Conservation (phyloP, 2,888 invertebrate species). For the Chrysolina haemoptera region DNA sequence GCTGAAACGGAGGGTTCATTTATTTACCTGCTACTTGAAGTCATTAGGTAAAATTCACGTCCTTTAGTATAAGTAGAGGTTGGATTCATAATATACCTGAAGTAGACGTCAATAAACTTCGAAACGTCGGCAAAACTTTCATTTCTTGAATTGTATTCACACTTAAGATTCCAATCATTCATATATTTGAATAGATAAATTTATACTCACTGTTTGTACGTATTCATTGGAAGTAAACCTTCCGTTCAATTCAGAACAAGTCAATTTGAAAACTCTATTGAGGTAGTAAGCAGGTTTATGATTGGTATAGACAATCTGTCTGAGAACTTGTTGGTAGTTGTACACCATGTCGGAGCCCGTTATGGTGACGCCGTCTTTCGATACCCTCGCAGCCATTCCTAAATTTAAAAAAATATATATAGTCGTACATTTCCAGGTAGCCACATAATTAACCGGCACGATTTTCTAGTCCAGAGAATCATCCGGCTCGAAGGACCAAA, state of each 20-base stretch:
- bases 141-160: no score
- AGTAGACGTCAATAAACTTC: no score
- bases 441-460: no score
- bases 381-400: slow-evolving; percentile 81
- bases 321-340: slow-evolving; percentile 81
- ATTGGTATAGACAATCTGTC: slow-evolving; percentile 93
- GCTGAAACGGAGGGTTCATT: slow-evolving; percentile 65
- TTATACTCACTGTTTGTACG: slow-evolving; percentile 86
- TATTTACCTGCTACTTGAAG: no score
- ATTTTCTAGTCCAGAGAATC: not conserved
- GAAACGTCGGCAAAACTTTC: no score
- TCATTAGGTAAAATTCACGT: no score
- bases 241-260: slow-evolving; percentile 94
- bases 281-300: slow-evolving; percentile 96
- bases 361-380: slow-evolving; percentile 89
- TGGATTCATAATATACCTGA: no score
- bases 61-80: no score
- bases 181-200: no score
- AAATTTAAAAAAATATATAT: slow-evolving; percentile 68
- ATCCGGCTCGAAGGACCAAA: not conserved
- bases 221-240: slow-evolving; percentile 97
- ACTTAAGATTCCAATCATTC: no score
- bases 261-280: slow-evolving; percentile 94
- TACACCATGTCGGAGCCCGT: slow-evolving; percentile 85
- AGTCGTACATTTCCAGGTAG: slow-evolving; percentile 53